Percentiles rank a stretch among this genome's conserved stretches.
These are phyloP conservation scores for Neopelma chrysocephalum DNA, from an alignment of 2,797 vertebrate genomes.

Conservation along the genomic window DNA sequence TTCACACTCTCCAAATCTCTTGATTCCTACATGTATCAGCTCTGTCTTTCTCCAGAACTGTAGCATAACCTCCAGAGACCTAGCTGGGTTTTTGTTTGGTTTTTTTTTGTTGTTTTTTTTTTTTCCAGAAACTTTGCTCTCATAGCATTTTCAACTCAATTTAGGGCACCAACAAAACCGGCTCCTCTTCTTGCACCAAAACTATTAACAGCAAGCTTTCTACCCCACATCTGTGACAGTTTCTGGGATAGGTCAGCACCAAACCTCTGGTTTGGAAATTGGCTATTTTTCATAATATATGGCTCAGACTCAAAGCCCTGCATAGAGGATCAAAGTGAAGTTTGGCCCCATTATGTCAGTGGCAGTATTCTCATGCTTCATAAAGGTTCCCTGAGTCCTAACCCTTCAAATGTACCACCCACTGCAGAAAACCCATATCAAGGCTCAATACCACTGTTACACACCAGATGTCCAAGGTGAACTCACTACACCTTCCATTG, in stretches of 20 bases:
- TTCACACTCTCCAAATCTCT: not conserved
- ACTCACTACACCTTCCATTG: not conserved
- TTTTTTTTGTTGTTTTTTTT: fast-evolving
- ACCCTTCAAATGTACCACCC: not conserved
- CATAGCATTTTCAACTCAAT: not conserved
- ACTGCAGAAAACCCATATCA: not conserved
- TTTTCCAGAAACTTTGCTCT: not conserved
- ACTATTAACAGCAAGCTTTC: not conserved
- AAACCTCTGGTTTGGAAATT: not conserved
- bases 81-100: not conserved
- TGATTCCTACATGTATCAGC: not conserved
- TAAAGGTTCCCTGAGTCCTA: not conserved
- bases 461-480: not conserved
- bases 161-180: not conserved
- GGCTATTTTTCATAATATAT: not conserved
- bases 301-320: not conserved
- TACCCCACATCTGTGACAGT: not conserved
- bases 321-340: not conserved
- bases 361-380: not conserved
- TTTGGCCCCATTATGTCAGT: not conserved
- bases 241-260: not conserved
- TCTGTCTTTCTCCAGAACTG: not conserved
- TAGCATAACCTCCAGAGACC: not conserved
- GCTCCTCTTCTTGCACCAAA: not conserved
- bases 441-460: not conserved